These are phyloP conservation scores for Atethmia centrago DNA, from an alignment of 2,888 invertebrate genomes.

Conservation along the genomic window DNA sequence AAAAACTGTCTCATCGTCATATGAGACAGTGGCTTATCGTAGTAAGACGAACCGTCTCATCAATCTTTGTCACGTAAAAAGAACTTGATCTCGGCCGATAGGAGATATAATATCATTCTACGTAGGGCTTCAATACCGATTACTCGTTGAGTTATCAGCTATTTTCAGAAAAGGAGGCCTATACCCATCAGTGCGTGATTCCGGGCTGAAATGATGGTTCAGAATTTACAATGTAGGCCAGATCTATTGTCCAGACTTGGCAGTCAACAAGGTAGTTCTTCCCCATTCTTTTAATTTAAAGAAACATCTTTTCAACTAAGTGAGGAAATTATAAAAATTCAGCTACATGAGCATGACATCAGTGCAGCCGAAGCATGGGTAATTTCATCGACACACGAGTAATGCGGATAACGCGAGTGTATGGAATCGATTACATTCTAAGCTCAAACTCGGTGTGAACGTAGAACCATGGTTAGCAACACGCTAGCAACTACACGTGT, in stretches of 20 bases:
- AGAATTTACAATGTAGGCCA: neutral
- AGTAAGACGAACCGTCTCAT: constrained; percentile 20
- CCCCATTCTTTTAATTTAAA: neutral
- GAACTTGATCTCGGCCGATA: constrained; percentile 5
- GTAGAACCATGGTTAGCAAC: neutral
- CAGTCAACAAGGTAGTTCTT: neutral
- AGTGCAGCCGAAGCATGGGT: neutral
- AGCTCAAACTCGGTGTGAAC: constrained; percentile 2
- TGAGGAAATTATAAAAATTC: neutral
- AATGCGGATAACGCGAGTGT: constrained; percentile 1
- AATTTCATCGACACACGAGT: constrained; percentile 8
- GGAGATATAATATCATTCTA: constrained; percentile 11
- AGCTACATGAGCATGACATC: neutral
- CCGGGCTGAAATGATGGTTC: neutral
- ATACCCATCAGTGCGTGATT: neutral
- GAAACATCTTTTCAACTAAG: neutral
- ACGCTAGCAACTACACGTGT: neutral
- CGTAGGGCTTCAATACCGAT: neutral
- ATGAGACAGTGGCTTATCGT: constrained; percentile 8
- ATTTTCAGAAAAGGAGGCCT: neutral
- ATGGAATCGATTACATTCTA: constrained; percentile 1
- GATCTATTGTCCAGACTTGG: neutral
- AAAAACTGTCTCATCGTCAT: constrained; percentile 7
- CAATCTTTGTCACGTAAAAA: constrained; percentile 32
- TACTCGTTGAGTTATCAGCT: neutral